These are phyloP conservation scores for Subacronicta megacephala DNA, from an alignment of 2,888 invertebrate genomes.

Conservation along the genomic window DNA sequence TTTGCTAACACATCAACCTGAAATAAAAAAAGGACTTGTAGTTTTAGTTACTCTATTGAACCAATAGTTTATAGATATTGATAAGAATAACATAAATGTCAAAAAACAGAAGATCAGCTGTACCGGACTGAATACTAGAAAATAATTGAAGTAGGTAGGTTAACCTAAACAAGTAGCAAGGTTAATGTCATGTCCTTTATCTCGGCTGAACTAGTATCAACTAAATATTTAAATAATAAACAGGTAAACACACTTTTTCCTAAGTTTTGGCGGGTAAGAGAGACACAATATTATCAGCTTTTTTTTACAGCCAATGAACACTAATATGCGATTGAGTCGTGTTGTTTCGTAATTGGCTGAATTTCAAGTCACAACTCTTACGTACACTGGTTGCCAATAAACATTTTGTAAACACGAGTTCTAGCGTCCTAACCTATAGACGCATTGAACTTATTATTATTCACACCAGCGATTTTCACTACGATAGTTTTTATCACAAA, in stretches of 20 bases:
- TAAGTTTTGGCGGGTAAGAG: constrained; percentile 14
- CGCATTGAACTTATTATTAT: constrained; percentile 3
- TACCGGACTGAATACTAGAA: no score
- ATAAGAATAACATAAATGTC: no score
- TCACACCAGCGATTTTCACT: no score
- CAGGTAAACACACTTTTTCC: background rate
- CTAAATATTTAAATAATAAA: background rate
- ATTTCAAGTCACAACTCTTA: constrained; percentile 15
- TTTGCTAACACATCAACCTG: constrained; percentile 76
- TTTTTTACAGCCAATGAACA: constrained; percentile 28
- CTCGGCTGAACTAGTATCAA: no score
- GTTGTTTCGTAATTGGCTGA: constrained; percentile 21
- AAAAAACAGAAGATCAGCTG: no score
- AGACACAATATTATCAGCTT: no score
- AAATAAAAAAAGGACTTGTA: constrained; percentile 10
- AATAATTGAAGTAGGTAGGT: no score
- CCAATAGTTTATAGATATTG: no score
- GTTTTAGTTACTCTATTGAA: no score
- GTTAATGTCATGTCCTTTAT: no score
- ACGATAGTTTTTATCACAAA: no score
- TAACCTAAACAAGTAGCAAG: no score
- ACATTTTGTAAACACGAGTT: constrained; percentile 37
- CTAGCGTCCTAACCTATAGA: constrained; percentile 28
- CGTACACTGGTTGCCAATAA: constrained; percentile 6
- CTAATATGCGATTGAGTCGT: background rate